phyloP scores from a whole-genome alignment of 37 sponge, comb jelly and placozoan genomes.

The Beroe ovata region DNA sequence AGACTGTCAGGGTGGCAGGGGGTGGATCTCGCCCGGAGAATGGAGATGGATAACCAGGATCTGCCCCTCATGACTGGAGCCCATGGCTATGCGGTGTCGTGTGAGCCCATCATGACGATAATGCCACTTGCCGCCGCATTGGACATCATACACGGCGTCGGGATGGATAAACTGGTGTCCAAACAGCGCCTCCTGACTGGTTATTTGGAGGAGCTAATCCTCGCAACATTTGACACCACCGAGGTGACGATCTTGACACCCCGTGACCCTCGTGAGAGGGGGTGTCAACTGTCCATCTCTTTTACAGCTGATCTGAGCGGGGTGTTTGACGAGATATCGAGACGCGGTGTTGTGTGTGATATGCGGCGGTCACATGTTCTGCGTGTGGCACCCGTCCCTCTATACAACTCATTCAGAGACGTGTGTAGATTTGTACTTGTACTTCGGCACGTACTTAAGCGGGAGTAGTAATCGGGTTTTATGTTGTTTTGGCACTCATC shows the following conservation, averaged over 20 bases:
- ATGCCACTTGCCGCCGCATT: not conserved
- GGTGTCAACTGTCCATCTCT: conserved; percentile 78
- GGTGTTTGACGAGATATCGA: conserved; percentile 59
- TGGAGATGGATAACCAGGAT: conserved; percentile 72
- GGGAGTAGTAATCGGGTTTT: no score
- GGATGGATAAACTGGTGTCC: conserved; percentile 71
- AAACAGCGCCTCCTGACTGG: conserved; percentile 87
- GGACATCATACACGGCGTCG: not conserved
- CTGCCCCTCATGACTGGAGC: not conserved
- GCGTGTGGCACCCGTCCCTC: conserved; percentile 83
- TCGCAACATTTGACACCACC: conserved; percentile 43
- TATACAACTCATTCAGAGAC: conserved; percentile 87
- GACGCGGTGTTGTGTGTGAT: conserved; percentile 73
- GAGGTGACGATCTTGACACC: conserved; percentile 79
- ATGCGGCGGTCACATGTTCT: conserved; percentile 70
- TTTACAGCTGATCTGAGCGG: conserved; percentile 72
- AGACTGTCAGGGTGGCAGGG: conserved; percentile 91
- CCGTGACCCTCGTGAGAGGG: conserved; percentile 74
- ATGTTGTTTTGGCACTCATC: no score
- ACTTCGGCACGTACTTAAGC: not conserved
- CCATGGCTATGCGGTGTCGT: not conserved
- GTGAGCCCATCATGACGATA: not conserved
- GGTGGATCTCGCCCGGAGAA: conserved; percentile 76
- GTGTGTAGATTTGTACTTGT: conserved; percentile 69
- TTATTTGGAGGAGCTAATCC: conserved; percentile 84